phyloP scores from a whole-genome alignment of 2,888 invertebrate species.

The Andrena bucephala region DNA sequence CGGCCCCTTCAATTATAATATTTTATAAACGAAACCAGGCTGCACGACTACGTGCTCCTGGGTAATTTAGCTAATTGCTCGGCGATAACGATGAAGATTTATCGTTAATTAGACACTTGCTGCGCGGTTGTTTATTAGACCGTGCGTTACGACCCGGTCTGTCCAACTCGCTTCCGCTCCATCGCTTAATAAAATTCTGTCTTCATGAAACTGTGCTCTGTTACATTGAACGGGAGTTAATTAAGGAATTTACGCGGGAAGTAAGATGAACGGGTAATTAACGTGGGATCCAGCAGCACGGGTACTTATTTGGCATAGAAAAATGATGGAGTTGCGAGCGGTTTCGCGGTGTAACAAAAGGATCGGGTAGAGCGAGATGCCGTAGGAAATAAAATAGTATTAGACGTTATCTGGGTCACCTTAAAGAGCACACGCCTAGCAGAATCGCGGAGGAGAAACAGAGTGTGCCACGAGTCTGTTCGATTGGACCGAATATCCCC shows the following conservation, averaged over 20 bases:
- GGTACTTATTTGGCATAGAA: neutral
- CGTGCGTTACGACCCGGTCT: neutral
- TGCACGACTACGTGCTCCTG: constrained; percentile 12
- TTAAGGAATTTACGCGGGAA: neutral
- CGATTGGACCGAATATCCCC: constrained; percentile 44
- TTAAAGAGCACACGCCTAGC: constrained; percentile 59
- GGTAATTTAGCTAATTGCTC: constrained; percentile 51
- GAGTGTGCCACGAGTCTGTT: constrained; percentile 34
- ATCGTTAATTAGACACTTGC: constrained; percentile 44
- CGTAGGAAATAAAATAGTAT: constrained; percentile 48
- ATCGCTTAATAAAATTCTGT: neutral
- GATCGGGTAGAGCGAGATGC: constrained; percentile 37
- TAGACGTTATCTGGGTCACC: constrained; percentile 67
- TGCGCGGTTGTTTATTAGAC: constrained; percentile 20
- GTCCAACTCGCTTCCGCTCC: neutral
- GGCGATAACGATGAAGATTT: constrained; percentile 43
- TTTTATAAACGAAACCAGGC: constrained; percentile 45
- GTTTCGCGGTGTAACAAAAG: constrained; percentile 32
- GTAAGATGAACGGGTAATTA: neutral
- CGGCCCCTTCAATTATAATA: constrained; percentile 33
- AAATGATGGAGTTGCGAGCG: constrained; percentile 31
- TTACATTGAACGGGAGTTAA: no score
- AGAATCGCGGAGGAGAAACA: constrained; percentile 33
- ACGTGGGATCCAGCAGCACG: neutral
- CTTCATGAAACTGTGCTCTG: neutral